Evolutionary conservation across 2,113 vertebrate species (phyloP), one percentile per base, ranked within the genome.

Genomic region (Gymnorhina tibicen): DNA sequence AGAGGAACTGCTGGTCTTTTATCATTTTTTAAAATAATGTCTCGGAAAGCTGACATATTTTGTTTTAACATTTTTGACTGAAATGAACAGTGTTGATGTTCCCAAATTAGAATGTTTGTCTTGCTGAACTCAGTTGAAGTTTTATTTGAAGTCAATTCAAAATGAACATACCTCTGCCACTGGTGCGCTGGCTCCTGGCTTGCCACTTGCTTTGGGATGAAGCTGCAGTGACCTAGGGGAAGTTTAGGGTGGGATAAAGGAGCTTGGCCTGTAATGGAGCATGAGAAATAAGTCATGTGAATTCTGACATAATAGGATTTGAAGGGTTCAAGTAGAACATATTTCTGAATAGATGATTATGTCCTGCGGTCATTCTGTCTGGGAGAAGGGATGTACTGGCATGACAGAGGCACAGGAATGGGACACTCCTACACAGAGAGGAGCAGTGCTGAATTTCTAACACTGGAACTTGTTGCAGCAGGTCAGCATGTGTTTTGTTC

Each of bases 81-180:
- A 77, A 92, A 66, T 42, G 10, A 81, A 47, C 35, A 63, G 37
- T 56, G 46, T 72, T 79, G 32, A 46, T 87, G 32, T 82, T 95
- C 73, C 60, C 24, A 75, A 60, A 82, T 78, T 60, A 87, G 35
- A 72, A 49, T 52, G 18, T 53, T 91, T 68, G 13, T 3, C 56
- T 95, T 89, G 28, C 35, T 87, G 44, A 89, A 82, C 44, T 73
- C 53, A 53, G 52, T 1, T 60, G 66, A 59, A 89, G 74, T 16
- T 68, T 79, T 42, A 64, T 82, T 64, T 95, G 56, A 92, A 95
- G 70, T 66, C 50, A 50, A 14, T 76, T 94, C 74, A 85, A 95
- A 89, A 68, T 30, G 49, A 91, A 33, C 41, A 44, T 47, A 39
- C 6, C 14, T 78, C 86, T 92, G 64, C 64, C 66, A 82, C 27